Evolutionary conservation across 2,113 vertebrate species (phyloP).

Genomic region (Xenopus borealis): DNA sequence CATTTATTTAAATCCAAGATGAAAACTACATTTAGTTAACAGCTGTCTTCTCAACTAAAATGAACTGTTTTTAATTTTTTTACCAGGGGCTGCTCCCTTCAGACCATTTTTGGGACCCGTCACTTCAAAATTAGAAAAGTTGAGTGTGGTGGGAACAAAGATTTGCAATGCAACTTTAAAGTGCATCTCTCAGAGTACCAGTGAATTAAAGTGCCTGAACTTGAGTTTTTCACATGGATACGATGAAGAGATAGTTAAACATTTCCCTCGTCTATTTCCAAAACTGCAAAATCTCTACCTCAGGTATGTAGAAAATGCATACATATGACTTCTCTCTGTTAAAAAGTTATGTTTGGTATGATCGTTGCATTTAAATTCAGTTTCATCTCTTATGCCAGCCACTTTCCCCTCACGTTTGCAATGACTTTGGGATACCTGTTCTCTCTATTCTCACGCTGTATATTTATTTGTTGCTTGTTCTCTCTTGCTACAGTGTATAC

Average conservation of each 20-base stretch:
- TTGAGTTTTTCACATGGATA: conserved; percentile 37
- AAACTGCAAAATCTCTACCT: conserved; percentile 37
- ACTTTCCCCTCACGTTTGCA: no score
- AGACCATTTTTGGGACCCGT: conserved; percentile 23
- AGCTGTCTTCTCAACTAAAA: no score
- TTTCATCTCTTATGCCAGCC: no score
- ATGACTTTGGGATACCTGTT: no score
- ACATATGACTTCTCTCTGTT: background rate
- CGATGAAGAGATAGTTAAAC: conserved; percentile 33
- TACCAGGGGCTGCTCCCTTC: conserved; percentile 31
- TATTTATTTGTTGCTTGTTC: no score
- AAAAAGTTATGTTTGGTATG: no score
- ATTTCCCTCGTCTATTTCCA: conserved; percentile 35
- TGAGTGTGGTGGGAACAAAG: conserved; percentile 39
- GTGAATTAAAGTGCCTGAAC: conserved; percentile 22
- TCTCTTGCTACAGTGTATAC: no score
- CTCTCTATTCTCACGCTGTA: no score
- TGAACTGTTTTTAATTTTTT: background rate
- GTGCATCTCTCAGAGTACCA: conserved; percentile 25
- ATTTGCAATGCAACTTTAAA: conserved; percentile 29
- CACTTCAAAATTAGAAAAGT: conserved; percentile 33
- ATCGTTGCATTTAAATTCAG: no score
- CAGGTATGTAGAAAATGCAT: conserved; percentile 21
- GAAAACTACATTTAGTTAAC: no score
- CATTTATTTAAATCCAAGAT: no score